Evolutionary conservation across 2,888 invertebrate species (phyloP), one percentile per base, ranked within the genome.

Genomic region (Conops quadrifasciatus): DNA sequence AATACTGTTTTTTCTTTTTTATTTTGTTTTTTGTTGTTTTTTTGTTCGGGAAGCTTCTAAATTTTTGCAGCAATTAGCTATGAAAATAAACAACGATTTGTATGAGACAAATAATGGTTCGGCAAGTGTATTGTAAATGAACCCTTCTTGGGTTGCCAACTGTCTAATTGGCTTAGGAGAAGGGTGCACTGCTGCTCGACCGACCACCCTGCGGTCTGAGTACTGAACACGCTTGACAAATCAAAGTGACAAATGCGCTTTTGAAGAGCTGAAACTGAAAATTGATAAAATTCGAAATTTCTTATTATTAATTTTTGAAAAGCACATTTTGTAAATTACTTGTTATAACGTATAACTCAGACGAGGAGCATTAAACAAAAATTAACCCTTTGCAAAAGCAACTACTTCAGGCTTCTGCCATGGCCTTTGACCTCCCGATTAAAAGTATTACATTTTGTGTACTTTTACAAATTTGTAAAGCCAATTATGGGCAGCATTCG

Each of bases 21-120:
- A n/a, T n/a, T 21, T 7, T 36, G 36, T 36, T 36, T 36, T 7
- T 36, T 36, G 36, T 36, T 36, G 4, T 36, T 36, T 9, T 36
- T 36, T 36, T 36, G 36, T 9, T 36, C 9, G 5, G 19, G 53
- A 15, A 56, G 36, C n/a, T 5, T 49, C 49, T 11, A 58, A 5
- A 58, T 15, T 51, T 28, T 30, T 51, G 51, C 51, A 51, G 65
- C 65, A 51, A 65, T 64, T 51, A 51, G 65, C 51, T 65, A 21
- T 21, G 19, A 65, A 65, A 65, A 51, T 21, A 65, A 51, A 63
- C 21, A 63, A 45, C n/a, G 47, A 51, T 65, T 28, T 51, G 51
- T n/a, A 65, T 60, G n/a, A 56, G 1, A 15, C 15, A 26, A 56
- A 26, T 26, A 47, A 47, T 26, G 15, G 24, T 3, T n/a, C n/a